These are phyloP conservation scores for Caenorhabditis virilis DNA, from an alignment of 2,888 invertebrate species.

Conservation along the genomic window DNA sequence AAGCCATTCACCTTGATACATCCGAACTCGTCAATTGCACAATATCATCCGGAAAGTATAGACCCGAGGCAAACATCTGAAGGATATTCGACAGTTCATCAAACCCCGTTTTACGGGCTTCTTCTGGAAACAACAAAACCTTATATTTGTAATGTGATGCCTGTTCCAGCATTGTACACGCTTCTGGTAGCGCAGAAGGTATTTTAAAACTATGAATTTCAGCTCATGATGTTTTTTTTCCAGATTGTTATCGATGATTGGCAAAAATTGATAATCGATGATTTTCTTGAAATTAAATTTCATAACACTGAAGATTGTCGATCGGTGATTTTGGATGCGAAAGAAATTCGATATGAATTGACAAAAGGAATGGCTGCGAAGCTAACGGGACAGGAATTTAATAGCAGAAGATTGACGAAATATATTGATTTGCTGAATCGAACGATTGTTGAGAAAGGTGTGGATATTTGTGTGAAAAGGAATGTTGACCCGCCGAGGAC, in stretches of 20 bases:
- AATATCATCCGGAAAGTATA: conserved; percentile 53
- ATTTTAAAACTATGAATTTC: background rate
- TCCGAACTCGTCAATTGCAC: conserved; percentile 60
- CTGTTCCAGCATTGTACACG: conserved; percentile 43
- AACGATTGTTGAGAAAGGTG: conserved; percentile 28
- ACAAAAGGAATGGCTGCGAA: conserved; percentile 36
- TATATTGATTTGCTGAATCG: conserved; percentile 31
- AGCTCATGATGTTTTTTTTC: too few species aligned
- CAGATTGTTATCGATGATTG: conserved; percentile 29
- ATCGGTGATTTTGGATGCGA: conserved; percentile 29
- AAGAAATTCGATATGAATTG: conserved; percentile 38
- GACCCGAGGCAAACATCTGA: conserved; percentile 36
- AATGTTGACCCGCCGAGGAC: conserved; percentile 47
- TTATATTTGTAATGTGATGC: conserved; percentile 55
- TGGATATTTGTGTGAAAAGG: conserved; percentile 33
- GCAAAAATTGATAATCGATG: conserved; percentile 35
- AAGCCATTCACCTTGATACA: conserved; percentile 62
- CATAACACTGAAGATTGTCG: conserved; percentile 26
- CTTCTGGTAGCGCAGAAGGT: conserved; percentile 51
- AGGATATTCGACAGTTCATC: conserved; percentile 41
- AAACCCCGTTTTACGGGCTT: conserved; percentile 58
- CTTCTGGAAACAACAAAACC: conserved; percentile 64
- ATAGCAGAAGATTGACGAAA: conserved; percentile 21
- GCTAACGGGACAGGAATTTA: conserved; percentile 30
- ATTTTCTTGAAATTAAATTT: conserved; percentile 47